Conservation (phyloP, 1,140 invertebrate species). For the Parapsyche elsis region DNA sequence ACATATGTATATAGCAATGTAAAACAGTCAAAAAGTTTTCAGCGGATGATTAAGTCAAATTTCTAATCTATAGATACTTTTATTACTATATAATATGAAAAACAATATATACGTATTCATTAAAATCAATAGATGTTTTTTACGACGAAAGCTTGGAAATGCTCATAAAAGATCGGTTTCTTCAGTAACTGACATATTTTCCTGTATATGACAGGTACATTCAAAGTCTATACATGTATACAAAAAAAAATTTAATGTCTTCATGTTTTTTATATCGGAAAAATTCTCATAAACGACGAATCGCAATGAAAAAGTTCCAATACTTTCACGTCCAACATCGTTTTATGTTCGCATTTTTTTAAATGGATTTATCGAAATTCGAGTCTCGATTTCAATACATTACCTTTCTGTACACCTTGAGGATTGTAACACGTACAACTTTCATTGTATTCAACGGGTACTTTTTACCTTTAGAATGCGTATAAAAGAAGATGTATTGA, state of each 20-base stretch:
- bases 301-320: background rate
- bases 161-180: background rate
- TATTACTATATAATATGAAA: no score
- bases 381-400: slow-evolving; percentile 7
- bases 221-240: background rate
- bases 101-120: no score
- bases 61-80: no score
- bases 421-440: slow-evolving; percentile 10
- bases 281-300: background rate
- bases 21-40: no score
- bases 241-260: no score
- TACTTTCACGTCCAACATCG: background rate
- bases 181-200: background rate
- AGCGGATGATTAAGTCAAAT: no score
- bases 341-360: background rate
- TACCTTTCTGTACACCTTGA: background rate
- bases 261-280: background rate
- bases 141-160: background rate
- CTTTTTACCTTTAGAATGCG: background rate
- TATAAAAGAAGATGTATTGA: background rate
- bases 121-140: no score
- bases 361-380: slow-evolving; percentile 2
- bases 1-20: no score
- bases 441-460: background rate
- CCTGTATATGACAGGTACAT: background rate